Evolutionary conservation across 53 echinoderm and acorn worm genomes (phyloP).

Genomic region (Luidia sarsii): DNA sequence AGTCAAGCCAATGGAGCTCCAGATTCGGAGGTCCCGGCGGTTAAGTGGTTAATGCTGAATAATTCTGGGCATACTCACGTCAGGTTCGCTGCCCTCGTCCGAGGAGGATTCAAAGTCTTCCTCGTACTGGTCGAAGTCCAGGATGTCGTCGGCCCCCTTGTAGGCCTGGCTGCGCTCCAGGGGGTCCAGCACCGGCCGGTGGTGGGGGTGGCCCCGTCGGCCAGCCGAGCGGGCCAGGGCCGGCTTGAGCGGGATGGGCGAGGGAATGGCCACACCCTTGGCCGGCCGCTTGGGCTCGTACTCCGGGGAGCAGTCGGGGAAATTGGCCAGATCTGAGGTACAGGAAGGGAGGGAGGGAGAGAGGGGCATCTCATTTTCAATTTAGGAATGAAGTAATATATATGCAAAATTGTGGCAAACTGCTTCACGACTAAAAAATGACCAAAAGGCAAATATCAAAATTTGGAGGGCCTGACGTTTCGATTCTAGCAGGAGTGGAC

Average conservation of each 20-base stretch:
- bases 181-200: slow-evolving; percentile 60
- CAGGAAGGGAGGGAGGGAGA: too few species aligned
- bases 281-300: slow-evolving; percentile 56
- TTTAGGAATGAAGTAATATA: too few species aligned
- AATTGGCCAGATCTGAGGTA: slow-evolving; percentile 25
- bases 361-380: too few species aligned
- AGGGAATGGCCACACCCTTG: slow-evolving; percentile 16
- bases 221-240: slow-evolving; percentile 90
- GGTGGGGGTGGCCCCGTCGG: slow-evolving; percentile 56
- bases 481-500: too few species aligned
- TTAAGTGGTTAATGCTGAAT: too few species aligned
- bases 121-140: slow-evolving; percentile 67
- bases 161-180: slow-evolving; percentile 64
- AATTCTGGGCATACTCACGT: slow-evolving; percentile 65
- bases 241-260: slow-evolving; percentile 85
- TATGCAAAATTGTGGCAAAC: too few species aligned
- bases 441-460: too few species aligned
- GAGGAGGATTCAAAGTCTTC: slow-evolving; percentile 71
- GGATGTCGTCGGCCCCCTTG: slow-evolving; percentile 66
- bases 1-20: too few species aligned
- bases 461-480: too few species aligned
- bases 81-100: slow-evolving; percentile 63
- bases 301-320: slow-evolving; percentile 64
- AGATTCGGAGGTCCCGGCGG: too few species aligned
- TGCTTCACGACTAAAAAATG: too few species aligned